Conservation (phyloP, 2,113 vertebrate genomes). For the Nesoenas mayeri region DNA sequence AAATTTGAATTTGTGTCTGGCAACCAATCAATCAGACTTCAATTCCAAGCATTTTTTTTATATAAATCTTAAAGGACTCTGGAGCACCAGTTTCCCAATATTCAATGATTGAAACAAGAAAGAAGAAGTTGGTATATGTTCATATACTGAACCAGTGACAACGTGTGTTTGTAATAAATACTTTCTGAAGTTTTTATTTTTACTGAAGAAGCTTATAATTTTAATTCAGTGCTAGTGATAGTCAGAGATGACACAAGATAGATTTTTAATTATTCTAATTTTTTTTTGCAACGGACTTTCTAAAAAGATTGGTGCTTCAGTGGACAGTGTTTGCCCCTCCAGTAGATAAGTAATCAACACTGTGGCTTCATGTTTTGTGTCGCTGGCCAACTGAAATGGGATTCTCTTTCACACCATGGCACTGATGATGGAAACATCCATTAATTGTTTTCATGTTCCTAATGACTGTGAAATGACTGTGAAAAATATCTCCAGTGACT, state of each 20-base stretch:
- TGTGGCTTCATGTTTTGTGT: neutral
- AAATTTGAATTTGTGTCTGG: conserved; percentile 44
- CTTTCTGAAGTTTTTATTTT: neutral
- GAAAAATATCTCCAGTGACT: neutral
- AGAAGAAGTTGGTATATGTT: neutral
- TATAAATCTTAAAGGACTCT: conserved; percentile 27
- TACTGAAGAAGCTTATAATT: neutral
- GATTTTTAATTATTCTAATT: neutral
- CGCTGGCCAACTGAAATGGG: neutral
- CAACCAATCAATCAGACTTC: neutral
- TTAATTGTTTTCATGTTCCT: neutral
- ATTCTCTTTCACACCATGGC: neutral
- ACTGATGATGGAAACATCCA: neutral
- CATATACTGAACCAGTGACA: neutral
- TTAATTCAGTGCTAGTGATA: neutral
- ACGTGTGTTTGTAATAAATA: neutral
- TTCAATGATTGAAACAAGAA: neutral
- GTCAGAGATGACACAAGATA: neutral
- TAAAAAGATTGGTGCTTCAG: neutral
- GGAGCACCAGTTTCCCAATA: conserved; percentile 42
- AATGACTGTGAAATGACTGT: neutral
- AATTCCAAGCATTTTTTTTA: conserved; percentile 38
- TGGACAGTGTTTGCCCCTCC: neutral
- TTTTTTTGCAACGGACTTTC: neutral
- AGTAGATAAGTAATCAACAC: neutral